These are phyloP conservation scores for Carassius carassius DNA, from an alignment of 2,113 vertebrate genomes.

Conservation along the genomic window DNA sequence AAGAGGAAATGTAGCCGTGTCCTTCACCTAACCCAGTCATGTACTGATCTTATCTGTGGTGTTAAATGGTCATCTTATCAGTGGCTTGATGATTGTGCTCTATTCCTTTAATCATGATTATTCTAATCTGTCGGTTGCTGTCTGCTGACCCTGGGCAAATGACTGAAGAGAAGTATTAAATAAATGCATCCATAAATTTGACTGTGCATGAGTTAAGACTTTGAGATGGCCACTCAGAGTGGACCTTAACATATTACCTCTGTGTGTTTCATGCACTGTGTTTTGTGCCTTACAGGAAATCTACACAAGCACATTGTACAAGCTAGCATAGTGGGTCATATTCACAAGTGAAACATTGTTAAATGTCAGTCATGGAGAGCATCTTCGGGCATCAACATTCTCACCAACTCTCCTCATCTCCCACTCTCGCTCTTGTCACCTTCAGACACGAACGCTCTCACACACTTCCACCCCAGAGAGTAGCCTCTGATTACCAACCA, in stretches of 20 bases:
- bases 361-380: conserved; percentile 4
- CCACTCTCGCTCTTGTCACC: conserved; percentile 16
- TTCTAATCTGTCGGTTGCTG: conserved; percentile 54
- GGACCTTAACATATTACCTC: neutral
- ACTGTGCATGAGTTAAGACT: neutral
- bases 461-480: conserved; percentile 75
- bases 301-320: neutral
- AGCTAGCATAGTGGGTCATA: neutral
- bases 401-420: conserved; percentile 26
- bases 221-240: neutral
- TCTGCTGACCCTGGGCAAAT: conserved; percentile 34
- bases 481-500: conserved; percentile 92
- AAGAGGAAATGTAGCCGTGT: conserved; percentile 52
- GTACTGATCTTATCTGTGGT: conserved; percentile 62
- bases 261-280: too few relatives aligned
- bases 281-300: neutral
- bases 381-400: conserved; percentile 11
- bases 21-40: conserved; percentile 64
- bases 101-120: conserved; percentile 67
- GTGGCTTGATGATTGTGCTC: conserved; percentile 54
- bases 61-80: conserved; percentile 64
- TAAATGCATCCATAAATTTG: conserved; percentile 27
- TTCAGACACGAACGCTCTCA: conserved; percentile 48
- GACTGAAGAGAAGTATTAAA: conserved; percentile 48
- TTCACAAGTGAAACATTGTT: neutral